Evolutionary conservation across 2,888 invertebrate genomes (phyloP).

Genomic region (Pimpla rufipes): DNA sequence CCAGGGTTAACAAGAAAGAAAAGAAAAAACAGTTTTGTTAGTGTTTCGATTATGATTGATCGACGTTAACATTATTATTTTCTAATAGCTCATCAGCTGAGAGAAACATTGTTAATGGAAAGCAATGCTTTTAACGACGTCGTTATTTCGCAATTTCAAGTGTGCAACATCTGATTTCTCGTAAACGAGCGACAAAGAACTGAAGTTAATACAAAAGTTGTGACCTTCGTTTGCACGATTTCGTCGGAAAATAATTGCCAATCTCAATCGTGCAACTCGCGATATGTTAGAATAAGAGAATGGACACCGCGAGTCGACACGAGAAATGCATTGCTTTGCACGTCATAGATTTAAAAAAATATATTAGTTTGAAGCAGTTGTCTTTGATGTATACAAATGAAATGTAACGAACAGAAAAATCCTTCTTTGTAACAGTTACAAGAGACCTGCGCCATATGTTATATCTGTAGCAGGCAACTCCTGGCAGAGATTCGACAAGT

Average conservation of each 20-base stretch:
- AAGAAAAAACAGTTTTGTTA: slow-evolving; percentile 91
- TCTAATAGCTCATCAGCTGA: slow-evolving; percentile 81
- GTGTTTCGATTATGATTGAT: slow-evolving; percentile 85
- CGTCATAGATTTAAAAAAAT: slow-evolving; percentile 52
- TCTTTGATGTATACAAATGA: slow-evolving; percentile 73
- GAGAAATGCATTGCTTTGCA: slow-evolving; percentile 70
- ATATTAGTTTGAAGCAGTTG: slow-evolving; percentile 81
- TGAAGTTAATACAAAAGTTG: slow-evolving; percentile 9
- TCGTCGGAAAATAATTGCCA: slow-evolving; percentile 2
- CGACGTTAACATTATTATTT: slow-evolving; percentile 78
- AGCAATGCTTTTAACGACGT: slow-evolving; percentile 76
- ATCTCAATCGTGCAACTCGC: background rate
- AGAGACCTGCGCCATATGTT: slow-evolving; percentile 75
- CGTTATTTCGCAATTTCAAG: slow-evolving; percentile 24
- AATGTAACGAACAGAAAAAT: slow-evolving; percentile 66
- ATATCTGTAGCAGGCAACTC: slow-evolving; percentile 68
- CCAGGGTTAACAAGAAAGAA: slow-evolving; percentile 89
- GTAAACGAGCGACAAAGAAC: slow-evolving; percentile 10
- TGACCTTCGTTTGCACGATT: slow-evolving; percentile 16
- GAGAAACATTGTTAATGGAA: slow-evolving; percentile 82
- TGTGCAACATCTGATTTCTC: slow-evolving; percentile 31
- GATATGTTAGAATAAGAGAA: slow-evolving; percentile 26
- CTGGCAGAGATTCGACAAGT: slow-evolving; percentile 39
- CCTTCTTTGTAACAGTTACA: slow-evolving; percentile 57
- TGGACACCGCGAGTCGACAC: background rate